phyloP scores from a whole-genome alignment of 2,888 invertebrate species.

The Bedellia somnulentella region DNA sequence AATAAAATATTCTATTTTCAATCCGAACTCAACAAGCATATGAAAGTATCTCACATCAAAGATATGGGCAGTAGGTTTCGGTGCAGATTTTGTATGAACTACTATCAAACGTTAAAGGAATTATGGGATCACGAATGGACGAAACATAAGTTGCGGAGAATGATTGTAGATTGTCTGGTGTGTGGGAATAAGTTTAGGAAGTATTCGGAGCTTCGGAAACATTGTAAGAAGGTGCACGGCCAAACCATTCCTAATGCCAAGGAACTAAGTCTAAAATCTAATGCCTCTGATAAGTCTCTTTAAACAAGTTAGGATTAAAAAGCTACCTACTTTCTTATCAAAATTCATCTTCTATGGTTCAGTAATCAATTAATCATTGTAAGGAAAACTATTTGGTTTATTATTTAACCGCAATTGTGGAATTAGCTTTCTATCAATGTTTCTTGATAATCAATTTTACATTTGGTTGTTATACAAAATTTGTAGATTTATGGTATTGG shows the following conservation, averaged over 20 bases:
- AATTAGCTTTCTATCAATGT: too few species aligned
- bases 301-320: too few species aligned
- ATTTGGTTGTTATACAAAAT: too few species aligned
- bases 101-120: slow-evolving; percentile 30
- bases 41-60: slow-evolving; percentile 29
- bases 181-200: slow-evolving; percentile 44
- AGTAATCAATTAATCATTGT: too few species aligned
- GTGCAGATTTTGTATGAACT: slow-evolving; percentile 32
- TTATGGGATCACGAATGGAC: slow-evolving; percentile 56
- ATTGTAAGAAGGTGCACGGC: slow-evolving; percentile 24
- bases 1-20: slow-evolving; percentile 35
- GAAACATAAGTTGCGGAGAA: slow-evolving; percentile 40
- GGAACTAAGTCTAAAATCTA: too few species aligned
- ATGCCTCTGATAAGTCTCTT: too few species aligned
- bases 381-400: too few species aligned
- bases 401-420: too few species aligned
- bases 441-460: too few species aligned
- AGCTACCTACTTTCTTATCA: too few species aligned
- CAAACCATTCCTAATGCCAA: slow-evolving; percentile 30
- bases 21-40: slow-evolving; percentile 45
- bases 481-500: too few species aligned
- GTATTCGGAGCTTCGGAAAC: slow-evolving; percentile 36
- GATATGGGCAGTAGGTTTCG: slow-evolving; percentile 19
- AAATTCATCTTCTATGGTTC: too few species aligned
- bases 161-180: slow-evolving; percentile 34